Percentiles rank a stretch among this genome's conserved stretches.
phyloP scores from a whole-genome alignment of 2,113 vertebrate species.

The Rhadina sibilatrix region DNA sequence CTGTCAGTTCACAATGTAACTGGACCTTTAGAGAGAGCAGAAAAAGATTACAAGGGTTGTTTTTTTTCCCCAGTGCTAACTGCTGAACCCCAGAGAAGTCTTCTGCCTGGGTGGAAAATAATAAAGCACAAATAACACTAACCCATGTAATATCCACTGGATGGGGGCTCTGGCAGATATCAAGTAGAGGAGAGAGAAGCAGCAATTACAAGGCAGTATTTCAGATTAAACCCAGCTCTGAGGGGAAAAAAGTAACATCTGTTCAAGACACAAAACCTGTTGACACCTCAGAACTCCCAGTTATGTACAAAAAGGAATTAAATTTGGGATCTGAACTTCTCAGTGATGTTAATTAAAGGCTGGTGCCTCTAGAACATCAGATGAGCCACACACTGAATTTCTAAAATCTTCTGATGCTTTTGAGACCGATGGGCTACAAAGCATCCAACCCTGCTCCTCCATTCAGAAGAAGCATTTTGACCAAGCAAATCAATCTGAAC shows the following conservation, averaged over 20 bases:
- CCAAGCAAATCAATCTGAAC: not conserved
- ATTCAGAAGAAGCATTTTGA: not conserved
- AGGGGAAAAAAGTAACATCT: not conserved
- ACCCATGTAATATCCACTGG: not conserved
- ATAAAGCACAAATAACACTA: not conserved
- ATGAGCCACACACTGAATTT: accelerated
- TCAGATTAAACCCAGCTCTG: not conserved
- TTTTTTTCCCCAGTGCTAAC: not conserved
- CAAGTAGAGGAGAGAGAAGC: not conserved
- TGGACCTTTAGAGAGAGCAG: not conserved
- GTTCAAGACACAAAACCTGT: not conserved
- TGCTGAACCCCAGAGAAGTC: not conserved
- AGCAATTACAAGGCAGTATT: not conserved
- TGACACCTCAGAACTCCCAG: not conserved
- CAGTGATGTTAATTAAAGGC: not conserved
- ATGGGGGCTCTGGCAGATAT: not conserved
- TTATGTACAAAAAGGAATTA: not conserved
- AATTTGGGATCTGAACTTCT: not conserved
- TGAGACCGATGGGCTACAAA: not conserved
- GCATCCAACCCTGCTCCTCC: not conserved
- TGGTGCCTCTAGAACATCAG: not conserved
- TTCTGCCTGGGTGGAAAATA: not conserved
- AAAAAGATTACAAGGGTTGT: not conserved
- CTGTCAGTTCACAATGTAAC: not conserved
- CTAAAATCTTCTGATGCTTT: not conserved